Evolutionary conservation across 2,797 vertebrate genomes (phyloP).

Genomic region (Decapterus maruadsi): DNA sequence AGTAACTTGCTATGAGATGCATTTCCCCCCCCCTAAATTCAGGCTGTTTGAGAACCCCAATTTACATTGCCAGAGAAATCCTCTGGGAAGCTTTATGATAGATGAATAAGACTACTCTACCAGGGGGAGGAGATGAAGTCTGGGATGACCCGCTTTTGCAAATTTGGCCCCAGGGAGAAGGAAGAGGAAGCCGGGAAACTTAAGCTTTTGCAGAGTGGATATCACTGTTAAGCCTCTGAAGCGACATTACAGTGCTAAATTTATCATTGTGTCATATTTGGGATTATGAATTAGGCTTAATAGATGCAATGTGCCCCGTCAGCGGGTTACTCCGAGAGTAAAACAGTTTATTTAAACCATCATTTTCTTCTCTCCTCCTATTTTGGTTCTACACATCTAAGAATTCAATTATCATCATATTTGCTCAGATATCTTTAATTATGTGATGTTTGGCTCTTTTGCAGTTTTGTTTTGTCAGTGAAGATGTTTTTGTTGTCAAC

Average conservation of each 20-base stretch:
- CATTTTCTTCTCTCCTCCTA: not conserved
- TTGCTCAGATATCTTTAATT: not conserved
- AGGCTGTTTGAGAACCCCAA: slow-evolving; percentile 68
- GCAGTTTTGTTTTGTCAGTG: not conserved
- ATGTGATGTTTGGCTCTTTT: not conserved
- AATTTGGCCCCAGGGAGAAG: slow-evolving; percentile 83
- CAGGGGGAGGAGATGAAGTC: slow-evolving; percentile 72
- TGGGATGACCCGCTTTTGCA: slow-evolving; percentile 82
- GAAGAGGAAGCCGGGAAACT: slow-evolving; percentile 71
- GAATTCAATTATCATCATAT: not conserved
- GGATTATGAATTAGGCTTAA: slow-evolving; percentile 62
- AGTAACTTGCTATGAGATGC: slow-evolving; percentile 55
- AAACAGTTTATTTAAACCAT: slow-evolving; percentile 22
- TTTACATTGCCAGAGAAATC: slow-evolving; percentile 77
- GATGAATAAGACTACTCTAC: slow-evolving; percentile 75
- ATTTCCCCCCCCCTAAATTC: slow-evolving; percentile 64
- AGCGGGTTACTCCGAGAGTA: slow-evolving; percentile 24
- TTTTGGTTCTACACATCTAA: not conserved
- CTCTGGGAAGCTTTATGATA: slow-evolving; percentile 81
- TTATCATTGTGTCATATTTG: slow-evolving; percentile 76
- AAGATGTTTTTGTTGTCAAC: not conserved
- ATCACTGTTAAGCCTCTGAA: slow-evolving; percentile 61
- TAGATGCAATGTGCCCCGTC: slow-evolving; percentile 25
- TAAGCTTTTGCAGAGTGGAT: slow-evolving; percentile 73
- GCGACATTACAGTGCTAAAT: slow-evolving; percentile 66